Evolutionary conservation across 2,888 invertebrate genomes (phyloP).

Genomic region (Drosophila anomalata): DNA sequence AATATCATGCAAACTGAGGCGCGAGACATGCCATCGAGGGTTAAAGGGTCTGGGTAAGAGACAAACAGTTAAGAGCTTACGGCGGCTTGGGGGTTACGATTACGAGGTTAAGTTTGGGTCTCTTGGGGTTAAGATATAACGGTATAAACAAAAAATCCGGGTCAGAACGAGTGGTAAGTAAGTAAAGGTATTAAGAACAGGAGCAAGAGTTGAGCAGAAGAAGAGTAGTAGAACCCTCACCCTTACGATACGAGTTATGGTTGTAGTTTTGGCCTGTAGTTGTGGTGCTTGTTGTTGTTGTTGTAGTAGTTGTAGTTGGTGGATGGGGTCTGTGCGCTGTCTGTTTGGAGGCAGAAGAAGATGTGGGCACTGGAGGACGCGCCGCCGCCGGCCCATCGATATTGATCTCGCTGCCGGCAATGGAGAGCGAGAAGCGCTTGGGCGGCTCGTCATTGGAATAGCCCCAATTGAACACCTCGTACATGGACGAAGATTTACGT

Average conservation of each 20-base stretch:
- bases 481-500: constrained; percentile 89
- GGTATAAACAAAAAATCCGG: constrained; percentile 36
- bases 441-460: constrained; percentile 84
- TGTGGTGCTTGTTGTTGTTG: constrained; percentile 52
- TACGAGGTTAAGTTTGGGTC: constrained; percentile 18
- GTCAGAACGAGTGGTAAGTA: constrained; percentile 18
- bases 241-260: constrained; percentile 80
- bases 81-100: constrained; percentile 21
- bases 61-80: constrained; percentile 39
- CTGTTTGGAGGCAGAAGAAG: constrained; percentile 40
- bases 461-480: constrained; percentile 89
- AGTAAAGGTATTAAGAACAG: constrained; percentile 30
- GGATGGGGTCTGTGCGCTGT: constrained; percentile 80
- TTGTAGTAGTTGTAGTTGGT: constrained; percentile 54
- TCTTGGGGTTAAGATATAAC: constrained; percentile 34
- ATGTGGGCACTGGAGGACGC: constrained; percentile 47
- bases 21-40: constrained; percentile 48
- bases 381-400: constrained; percentile 81
- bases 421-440: constrained; percentile 83
- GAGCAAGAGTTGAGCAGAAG: constrained; percentile 20
- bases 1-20: constrained; percentile 52
- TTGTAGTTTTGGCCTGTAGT: constrained; percentile 49
- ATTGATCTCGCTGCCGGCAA: constrained; percentile 84
- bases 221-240: constrained; percentile 79
- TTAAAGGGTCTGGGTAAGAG: constrained; percentile 3